These are phyloP conservation scores for Melanotaenia maccullochi DNA, from an alignment of 2,797 vertebrate genomes.

Conservation along the genomic window DNA sequence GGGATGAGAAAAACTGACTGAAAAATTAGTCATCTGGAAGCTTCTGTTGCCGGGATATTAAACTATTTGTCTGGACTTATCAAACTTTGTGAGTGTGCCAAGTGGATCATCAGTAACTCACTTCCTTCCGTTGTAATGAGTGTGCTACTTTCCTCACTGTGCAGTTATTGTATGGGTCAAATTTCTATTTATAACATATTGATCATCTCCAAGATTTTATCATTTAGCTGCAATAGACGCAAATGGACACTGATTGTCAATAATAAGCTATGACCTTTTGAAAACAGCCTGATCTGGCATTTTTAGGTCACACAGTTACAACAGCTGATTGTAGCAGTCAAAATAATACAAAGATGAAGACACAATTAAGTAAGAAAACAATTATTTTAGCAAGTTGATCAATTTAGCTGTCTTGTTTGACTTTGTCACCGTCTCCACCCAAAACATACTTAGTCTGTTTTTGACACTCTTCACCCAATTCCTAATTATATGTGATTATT, in stretches of 20 bases:
- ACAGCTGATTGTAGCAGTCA: neutral
- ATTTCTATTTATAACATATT: conserved; percentile 24
- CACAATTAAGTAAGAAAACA: neutral
- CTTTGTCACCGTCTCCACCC: conserved; percentile 24
- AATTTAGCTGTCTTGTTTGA: conserved; percentile 33
- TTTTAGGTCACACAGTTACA: neutral
- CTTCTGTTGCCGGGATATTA: conserved; percentile 8
- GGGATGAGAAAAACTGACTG: conserved; percentile 22
- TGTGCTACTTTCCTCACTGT: conserved; percentile 9
- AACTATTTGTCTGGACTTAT: neutral
- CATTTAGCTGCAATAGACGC: neutral
- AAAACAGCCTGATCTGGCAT: neutral
- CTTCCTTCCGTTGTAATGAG: neutral
- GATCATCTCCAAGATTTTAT: conserved; percentile 21
- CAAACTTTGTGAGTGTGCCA: neutral
- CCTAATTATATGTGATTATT: neutral
- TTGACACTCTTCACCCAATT: neutral
- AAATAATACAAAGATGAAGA: neutral
- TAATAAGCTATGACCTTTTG: neutral
- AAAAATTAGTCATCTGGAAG: conserved; percentile 27
- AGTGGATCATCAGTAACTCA: conserved; percentile 9
- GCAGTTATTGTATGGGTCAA: conserved; percentile 30
- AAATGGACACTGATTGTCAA: neutral
- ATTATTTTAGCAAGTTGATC: neutral
- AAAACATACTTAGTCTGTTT: neutral